Conservation (phyloP, 2,888 invertebrate species). For the Sarcophaga carnaria region DNA sequence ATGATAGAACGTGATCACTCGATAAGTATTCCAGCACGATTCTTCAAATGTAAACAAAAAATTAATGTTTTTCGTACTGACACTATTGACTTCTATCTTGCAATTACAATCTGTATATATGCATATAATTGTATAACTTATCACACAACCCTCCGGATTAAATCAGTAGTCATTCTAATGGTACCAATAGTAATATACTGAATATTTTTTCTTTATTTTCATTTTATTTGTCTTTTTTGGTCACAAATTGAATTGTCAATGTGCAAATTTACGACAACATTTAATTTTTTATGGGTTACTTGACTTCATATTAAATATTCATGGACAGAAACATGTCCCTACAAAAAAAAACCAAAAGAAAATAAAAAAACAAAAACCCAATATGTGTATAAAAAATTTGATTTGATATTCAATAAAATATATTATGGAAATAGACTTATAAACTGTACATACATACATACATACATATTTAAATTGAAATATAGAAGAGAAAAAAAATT, state of each 20-base stretch:
- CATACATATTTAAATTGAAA: too few relatives aligned
- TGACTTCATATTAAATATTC: slow-evolving; percentile 58
- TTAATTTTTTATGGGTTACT: slow-evolving; percentile 65
- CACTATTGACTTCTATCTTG: too few relatives aligned
- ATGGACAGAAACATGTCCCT: slow-evolving; percentile 17
- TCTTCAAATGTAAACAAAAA: too few relatives aligned
- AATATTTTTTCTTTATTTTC: neutral
- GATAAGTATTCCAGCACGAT: too few relatives aligned
- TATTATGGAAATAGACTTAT: slow-evolving; percentile 54
- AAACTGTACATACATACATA: slow-evolving; percentile 13
- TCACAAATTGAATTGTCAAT: slow-evolving; percentile 62
- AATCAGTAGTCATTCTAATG: neutral
- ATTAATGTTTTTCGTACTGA: too few relatives aligned
- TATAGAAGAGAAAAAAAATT: slow-evolving; percentile 14
- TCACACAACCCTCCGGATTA: neutral
- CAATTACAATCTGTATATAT: too few relatives aligned
- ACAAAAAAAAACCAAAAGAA: neutral
- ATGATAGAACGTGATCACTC: too few relatives aligned
- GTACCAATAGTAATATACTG: neutral
- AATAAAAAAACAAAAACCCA: slow-evolving; percentile 17
- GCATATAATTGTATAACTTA: neutral
- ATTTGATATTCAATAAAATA: slow-evolving; percentile 67
- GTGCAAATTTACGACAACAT: slow-evolving; percentile 61
- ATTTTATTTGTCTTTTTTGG: slow-evolving; percentile 23
- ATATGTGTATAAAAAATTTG: slow-evolving; percentile 51